Conservation (phyloP, 2,888 invertebrate species). For the Lasioglossum leucozonium region DNA sequence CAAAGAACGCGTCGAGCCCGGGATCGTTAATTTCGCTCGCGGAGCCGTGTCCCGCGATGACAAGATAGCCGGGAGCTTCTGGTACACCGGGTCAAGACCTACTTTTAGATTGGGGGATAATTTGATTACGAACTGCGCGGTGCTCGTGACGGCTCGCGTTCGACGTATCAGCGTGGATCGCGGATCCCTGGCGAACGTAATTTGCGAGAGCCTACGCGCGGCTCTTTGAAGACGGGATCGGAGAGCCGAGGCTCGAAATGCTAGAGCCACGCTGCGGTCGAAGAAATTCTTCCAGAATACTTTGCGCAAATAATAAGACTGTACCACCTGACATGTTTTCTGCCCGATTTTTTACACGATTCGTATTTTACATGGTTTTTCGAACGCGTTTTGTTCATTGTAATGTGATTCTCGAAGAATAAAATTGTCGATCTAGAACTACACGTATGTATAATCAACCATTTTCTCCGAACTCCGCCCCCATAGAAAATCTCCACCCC, state of each 20-base stretch:
- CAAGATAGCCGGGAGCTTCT: constrained; percentile 35
- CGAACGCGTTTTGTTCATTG: too few relatives aligned
- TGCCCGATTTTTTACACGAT: too few relatives aligned
- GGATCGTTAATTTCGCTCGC: constrained; percentile 59
- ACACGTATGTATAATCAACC: too few relatives aligned
- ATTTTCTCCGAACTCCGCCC: not conserved
- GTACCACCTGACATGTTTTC: too few relatives aligned
- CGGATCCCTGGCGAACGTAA: not conserved
- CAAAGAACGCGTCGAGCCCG: constrained; percentile 52
- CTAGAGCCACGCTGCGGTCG: not conserved
- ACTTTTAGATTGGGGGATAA: constrained; percentile 38
- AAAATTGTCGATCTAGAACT: too few relatives aligned
- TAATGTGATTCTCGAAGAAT: too few relatives aligned
- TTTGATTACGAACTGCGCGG: constrained; percentile 11
- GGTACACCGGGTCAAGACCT: constrained; percentile 19
- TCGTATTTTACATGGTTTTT: too few relatives aligned
- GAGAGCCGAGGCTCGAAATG: not conserved
- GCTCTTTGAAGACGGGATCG: constrained; percentile 1
- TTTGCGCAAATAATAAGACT: not conserved
- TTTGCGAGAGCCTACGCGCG: not conserved
- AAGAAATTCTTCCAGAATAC: not conserved
- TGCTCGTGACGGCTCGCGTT: not conserved
- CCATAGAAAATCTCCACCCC: not conserved
- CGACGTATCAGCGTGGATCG: constrained; percentile 4
- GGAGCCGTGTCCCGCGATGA: constrained; percentile 40